Percentiles rank a stretch among this genome's conserved stretches.
Conservation (phyloP, 2,113 vertebrate genomes). For the Labrus mixtus region DNA sequence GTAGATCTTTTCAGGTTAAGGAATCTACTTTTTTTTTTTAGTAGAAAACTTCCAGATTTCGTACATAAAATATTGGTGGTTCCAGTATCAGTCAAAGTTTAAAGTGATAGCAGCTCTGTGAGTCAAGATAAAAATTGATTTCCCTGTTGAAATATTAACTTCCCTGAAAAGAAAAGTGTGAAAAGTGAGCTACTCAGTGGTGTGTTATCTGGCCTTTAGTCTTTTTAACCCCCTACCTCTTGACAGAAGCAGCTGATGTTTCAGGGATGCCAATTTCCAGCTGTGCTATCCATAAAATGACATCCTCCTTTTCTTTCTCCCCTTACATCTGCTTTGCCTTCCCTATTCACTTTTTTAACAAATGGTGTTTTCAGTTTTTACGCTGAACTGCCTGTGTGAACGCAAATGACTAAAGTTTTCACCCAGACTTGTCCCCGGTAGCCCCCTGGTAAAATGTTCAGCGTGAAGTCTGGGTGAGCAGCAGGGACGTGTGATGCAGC, state of each 20-base stretch:
- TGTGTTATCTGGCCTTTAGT: neutral
- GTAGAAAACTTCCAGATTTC: neutral
- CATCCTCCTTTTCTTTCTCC: neutral
- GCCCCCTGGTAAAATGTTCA: too few relatives aligned
- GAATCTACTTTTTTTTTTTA: too few relatives aligned
- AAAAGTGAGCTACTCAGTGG: neutral
- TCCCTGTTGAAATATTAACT: constrained; percentile 52
- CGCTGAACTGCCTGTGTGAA: too few relatives aligned
- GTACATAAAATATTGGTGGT: neutral
- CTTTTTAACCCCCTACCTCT: neutral
- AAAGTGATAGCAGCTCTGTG: constrained; percentile 12
- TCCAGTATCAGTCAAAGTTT: neutral
- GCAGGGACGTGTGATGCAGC: too few relatives aligned
- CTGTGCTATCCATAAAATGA: neutral
- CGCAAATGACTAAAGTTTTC: too few relatives aligned
- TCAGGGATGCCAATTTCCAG: neutral
- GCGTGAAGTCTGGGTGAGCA: too few relatives aligned
- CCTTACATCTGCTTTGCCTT: neutral
- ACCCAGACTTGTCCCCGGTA: too few relatives aligned
- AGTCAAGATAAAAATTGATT: constrained; percentile 37
- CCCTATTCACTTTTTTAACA: too few relatives aligned
- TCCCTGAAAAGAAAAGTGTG: constrained; percentile 5
- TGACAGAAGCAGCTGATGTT: constrained; percentile 23
- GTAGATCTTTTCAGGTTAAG: too few relatives aligned
- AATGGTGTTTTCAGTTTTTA: too few relatives aligned